Base-by-base conservation (phyloP, 37 sponge, comb jelly and placozoan genomes). In the Cliona cf. orientalis region DNA sequence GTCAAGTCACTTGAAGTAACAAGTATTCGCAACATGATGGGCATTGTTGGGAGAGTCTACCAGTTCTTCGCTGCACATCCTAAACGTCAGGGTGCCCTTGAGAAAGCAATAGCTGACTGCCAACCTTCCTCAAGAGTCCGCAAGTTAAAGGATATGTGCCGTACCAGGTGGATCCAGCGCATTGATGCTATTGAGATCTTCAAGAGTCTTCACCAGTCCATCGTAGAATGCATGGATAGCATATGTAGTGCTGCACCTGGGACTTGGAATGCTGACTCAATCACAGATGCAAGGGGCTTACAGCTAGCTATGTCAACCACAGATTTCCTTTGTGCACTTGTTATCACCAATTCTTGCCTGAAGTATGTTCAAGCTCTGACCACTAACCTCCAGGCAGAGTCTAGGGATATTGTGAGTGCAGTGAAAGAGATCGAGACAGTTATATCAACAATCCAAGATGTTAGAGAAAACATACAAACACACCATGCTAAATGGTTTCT, bases 81-180 rank as follows among this genome's bases (percentile, higher is more conserved):
- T 1, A 37, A 74, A 64, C 58, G 38, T 2, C 58, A 74, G 35
- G 17, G 36, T 9, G 74, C 58, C 40, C 65, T 76, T 37, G 79
- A 63, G 36, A 65, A 66, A 32, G 79, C 79, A 36, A 44, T 78
- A 33, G 25, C 49, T 25, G 29, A 23, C 26, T 14, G 19, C 43
- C 79, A 78, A 39, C 79, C 66, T 11, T 32, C 38, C 11, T 65
- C 66, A 63, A 29, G 49, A 26, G 11, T 5, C 5, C 49, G 17
- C 4, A 74, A 74, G 38, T 34, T 74, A 2, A 74, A 74, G 57
- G 90, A 83, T 28, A 2, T 82, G 34, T 83, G 84, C 72, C 73
- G 80, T 32, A 90, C 86, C n/a, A 42, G 84, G 21, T 79, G 69
- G 80, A 36, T 79, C 46, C 80, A 79, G n/a, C 55, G 80, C 2